Evolutionary conservation across 2,888 invertebrate genomes (phyloP), one percentile per base, ranked within the genome.

Genomic region (Spisula subtruncata): DNA sequence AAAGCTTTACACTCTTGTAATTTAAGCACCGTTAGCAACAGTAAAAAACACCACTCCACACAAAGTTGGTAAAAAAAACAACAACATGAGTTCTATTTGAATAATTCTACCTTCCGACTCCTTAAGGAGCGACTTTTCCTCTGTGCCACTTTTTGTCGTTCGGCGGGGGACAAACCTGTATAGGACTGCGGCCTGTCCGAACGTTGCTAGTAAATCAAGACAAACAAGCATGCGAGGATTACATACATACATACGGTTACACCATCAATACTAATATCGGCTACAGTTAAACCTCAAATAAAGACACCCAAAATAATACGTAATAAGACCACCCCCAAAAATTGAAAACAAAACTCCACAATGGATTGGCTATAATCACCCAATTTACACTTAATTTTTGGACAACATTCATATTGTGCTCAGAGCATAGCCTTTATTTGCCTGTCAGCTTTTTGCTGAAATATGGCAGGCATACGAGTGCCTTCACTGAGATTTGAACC

Each of bases 121-220:
- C 54, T 83, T 79, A 56, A 81, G n/a, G 84, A 86, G 8, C 81
- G 85, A 71, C 82, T 89, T 85, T 79, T 86, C 86, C 88, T 90
- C 66, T 82, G 79, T 48, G 86, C 91, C 16, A 79, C 82, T 85
- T 90, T 92, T 88, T 86, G 83, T 81, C 91, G 83, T 87, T 91
- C 92, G 1, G 90, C 90, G 8, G 91, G 91, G 29, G 92, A 92
- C 25, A 92, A 83, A 51, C 91, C 92, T 20, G 92, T 91, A 85
- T 91, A 92, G 66, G 91, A 91, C 86, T 90, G 88, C 25, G 92
- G 91, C 56, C 91, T 86, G 32, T 83, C 82, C n/a, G 89, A 83
- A 29, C 88, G 85, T 86, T 88, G 91, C 92, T 92, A 90, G 35
- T 51, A 86, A 91, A 89, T 89, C 87, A 91, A 91, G 60, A 90